Base-by-base conservation (phyloP, 2,888 invertebrate species). In the Ellobium chinense region DNA sequence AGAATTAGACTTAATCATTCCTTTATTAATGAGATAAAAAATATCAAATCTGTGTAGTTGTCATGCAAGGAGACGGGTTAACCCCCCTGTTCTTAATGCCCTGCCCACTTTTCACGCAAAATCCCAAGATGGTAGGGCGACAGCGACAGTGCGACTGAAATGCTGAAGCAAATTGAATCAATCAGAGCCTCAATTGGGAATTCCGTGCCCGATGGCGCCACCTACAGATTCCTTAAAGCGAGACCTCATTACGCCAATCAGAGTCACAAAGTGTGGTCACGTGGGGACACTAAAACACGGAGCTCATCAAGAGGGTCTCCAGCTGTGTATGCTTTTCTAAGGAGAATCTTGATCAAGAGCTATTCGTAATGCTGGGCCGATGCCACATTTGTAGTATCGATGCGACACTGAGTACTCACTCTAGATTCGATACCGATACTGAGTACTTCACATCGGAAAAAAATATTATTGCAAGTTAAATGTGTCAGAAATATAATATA, bases 261-360 rank as follows among this genome's bases (percentile, higher is more conserved):
- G 18, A 24, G 79, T 79, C 79, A 54, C 63, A 75, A 62, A 82
- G 74, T 36, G 82, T 70, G 65, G 62, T 82, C 78, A 78, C 72
- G 74, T 34, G 69, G 74, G 76, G 31, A 60, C 37, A 63, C 54
- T 27, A 24, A 63, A 31, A 12, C 46, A 37, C 46, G 46, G n/a
- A 18, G n/a, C 65, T 37, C 46, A 75, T 75, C 63, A 63, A 75
- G 46, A 75, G 39, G 63, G 34, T 31, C 3, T 7, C 65, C 63
- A 29, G 62, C 63, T 21, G 46, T 5, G 39, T n/a, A n/a, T n/a
- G n/a, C n/a, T n/a, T n/a, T n/a, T n/a, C n/a, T n/a, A n/a, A n/a
- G n/a, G n/a, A n/a, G n/a, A n/a, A n/a, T n/a, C n/a, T n/a, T n/a
- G n/a, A n/a, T n/a, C n/a, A n/a, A n/a, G n/a, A n/a, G n/a, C n/a